Base-by-base conservation (phyloP, 2,888 invertebrate species). In the Gymnocheta viridis region DNA sequence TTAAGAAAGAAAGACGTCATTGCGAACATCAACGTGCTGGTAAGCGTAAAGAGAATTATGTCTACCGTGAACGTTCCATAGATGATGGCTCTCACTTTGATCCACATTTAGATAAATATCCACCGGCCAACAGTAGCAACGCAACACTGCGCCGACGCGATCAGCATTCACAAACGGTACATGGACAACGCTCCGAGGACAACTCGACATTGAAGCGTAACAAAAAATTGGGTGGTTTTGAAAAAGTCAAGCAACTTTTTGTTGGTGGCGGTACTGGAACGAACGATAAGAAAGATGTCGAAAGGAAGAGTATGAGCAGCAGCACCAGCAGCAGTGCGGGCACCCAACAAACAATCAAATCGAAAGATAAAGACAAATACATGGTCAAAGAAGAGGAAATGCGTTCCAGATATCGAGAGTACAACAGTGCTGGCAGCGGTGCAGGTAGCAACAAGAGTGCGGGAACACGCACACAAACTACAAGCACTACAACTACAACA, bases 221-320 rank as follows among this genome's bases (percentile, higher is more conserved):
- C 77, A 95, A 95, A 91, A 95, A 95, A 89, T 92, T 94, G 87
- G 95, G 95, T 91, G 94, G 95, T 88, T 93, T 96, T 87, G 95
- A 95, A 91, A 95, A 95, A 93, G 95, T 95, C 87, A 96, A 96
- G 89, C 95, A 96, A 91, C 93, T 96, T 88, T 96, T 96, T 92
- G 95, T 96, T 92, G 95, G 94, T 88, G 93, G 95, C 89, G 93
- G 85, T 58, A 70, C 56, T 4, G 80, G 66, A 44, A 83, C 87
- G 3, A 83, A 87, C 32, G 88, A 84, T 81, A 89, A 89, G 85
- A 90, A 90, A 62, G 87, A 89, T 22, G 60, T 41, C 1, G 84
- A 84, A 69, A 67, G 84, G n/a, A 87, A 87, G 32, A 89, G 89
- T 22, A 88, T 87, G 41, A 88, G 93, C 91, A 93, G 89, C 86